Evolutionary conservation across 2,888 invertebrate species (phyloP), one percentile per base, ranked within the genome.

Genomic region (Ypsolopha sequella): DNA sequence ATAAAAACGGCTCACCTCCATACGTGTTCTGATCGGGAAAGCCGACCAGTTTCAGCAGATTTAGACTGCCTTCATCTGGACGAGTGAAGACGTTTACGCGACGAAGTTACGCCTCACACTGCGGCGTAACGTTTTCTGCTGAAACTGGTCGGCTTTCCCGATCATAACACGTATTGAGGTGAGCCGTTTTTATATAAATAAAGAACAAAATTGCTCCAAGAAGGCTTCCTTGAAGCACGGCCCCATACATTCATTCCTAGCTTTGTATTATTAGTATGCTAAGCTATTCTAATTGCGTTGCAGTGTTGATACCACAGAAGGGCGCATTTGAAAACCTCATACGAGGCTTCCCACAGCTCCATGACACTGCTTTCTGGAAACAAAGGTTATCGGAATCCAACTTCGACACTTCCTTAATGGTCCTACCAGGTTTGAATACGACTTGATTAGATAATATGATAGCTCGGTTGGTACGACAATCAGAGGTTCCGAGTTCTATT

Each of bases 311-410:
- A 24, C 95, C 95, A 1, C 87, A 90, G 50, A 88, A 92, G 43
- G 90, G 93, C 62, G 89, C 89, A 51, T 89, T 96, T 66, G 90
- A 92, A 49, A 85, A 89, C 14, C 89, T 91, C 54, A 84, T 96
- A 7, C 89, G 93, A 10, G 88, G 88, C 41, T 92, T 93, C 68
- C 95, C 96, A 0, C 93, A 96, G 65, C 89, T 98, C 64, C 95
- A 98, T 68, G 97, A 98, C 69, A 81, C 88, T 41, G 82, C 87
- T 1, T 92, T 93, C 66, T 92, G 92, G 35, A 80, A 88, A 43
- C 78, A 87, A 53, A 86, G 89, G 56, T 88, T 90, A 53, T 88
- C 88, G 0, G 70, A 77, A 1, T 64, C 84, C 0, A 65, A 68
- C 6, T 74, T 77, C 41, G 80, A 81, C 41, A 65, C 64, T 1